Base-by-base conservation (phyloP, 1,140 invertebrate species). In the Ladona fulva region DNA sequence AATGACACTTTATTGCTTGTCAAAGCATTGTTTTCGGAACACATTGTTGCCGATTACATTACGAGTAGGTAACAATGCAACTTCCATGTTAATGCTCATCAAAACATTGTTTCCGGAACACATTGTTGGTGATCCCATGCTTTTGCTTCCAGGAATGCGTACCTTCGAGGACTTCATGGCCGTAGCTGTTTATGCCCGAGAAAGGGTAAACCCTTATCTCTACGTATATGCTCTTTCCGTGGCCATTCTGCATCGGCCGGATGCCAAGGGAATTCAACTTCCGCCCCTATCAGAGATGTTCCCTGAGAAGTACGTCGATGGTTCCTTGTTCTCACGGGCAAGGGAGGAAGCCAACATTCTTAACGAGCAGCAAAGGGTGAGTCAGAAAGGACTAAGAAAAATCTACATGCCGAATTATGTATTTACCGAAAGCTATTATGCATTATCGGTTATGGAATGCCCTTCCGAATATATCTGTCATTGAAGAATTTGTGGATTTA, bases 221-320 rank as follows among this genome's bases (percentile, higher is more conserved):
- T 93, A 91, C 81, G 85, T 89, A 0, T 90, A 91, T 78, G 87
- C 89, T 25, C 83, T 91, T 0, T 87, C 86, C n/a, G 84, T 90
- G 3, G 89, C 91, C 0, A 82, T 91, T 8, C 81, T 89, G 25
- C 90, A 91, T 80, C 86, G 90, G 74, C 83, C 85, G 3, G 88
- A 92, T 79, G 89, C 88, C 81, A 86, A 87, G 74, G 87, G 86
- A 29, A 84, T 92, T 25, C 83, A 87, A 6, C 81, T 92, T 6
- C 91, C 91, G 0, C 87, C 90, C 29, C 86, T 90, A 7, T 91
- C 91, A 79, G 91, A 93, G 84, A 86, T 91, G n/a, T 87, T 89
- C 77, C 91, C 91, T 24, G 87, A 89, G 82, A 87, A 86, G 81
- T 89, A 89, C 86, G 89, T 91, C 80, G 87, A 89, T 80, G 83